phyloP scores from a whole-genome alignment of 2,113 vertebrate species.

The Nothoprocta perdicaria region DNA sequence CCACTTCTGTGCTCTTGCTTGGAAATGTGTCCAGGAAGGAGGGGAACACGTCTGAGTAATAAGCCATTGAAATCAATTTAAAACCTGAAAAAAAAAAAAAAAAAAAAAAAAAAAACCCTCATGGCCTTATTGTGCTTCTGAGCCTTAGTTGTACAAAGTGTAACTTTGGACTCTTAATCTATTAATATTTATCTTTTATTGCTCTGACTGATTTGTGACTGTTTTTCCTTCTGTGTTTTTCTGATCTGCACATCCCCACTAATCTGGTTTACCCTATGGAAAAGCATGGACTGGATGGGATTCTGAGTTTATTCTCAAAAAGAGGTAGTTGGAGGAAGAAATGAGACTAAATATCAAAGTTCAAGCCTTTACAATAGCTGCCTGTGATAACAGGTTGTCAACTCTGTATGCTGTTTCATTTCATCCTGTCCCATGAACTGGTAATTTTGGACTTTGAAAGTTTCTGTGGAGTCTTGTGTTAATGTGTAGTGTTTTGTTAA shows the following conservation, averaged over 20 bases:
- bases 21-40: neutral
- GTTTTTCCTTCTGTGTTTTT: neutral
- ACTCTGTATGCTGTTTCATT: neutral
- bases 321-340: neutral
- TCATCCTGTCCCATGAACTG: neutral
- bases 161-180: neutral
- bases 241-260: neutral
- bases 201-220: neutral
- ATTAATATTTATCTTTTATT: neutral
- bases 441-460: neutral
- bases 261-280: constrained; percentile 11
- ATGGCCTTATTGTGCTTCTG: neutral
- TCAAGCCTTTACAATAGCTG: neutral
- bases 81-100: neutral
- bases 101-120: neutral
- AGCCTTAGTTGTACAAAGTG: neutral
- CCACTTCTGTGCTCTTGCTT: accelerated
- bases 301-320: neutral
- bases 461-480: neutral
- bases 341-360: neutral
- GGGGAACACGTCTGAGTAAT: neutral
- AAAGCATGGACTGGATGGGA: neutral
- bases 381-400: neutral
- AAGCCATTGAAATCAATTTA: neutral
- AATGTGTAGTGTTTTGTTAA: neutral